Percentiles rank a stretch among this genome's conserved stretches.
Conservation (phyloP, 2,888 invertebrate species). For the Drosophila longiperda region DNA sequence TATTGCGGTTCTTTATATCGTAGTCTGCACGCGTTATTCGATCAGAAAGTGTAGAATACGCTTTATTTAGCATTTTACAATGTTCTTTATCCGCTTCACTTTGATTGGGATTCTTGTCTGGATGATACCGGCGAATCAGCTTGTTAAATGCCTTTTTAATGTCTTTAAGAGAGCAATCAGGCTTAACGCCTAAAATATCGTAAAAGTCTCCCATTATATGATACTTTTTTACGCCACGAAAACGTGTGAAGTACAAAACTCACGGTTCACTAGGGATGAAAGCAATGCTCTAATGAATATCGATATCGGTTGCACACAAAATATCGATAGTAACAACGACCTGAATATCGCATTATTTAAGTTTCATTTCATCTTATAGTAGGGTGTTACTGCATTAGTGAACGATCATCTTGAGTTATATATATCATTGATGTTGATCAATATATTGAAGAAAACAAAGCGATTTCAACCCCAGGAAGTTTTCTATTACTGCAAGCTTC, state of each 20-base stretch:
- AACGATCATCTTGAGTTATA: not conserved
- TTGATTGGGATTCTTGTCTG: constrained; percentile 32
- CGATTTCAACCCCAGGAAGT: not conserved
- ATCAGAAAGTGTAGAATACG: not conserved
- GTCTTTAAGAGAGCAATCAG: not conserved
- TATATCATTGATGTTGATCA: not conserved
- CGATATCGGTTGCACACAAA: not conserved
- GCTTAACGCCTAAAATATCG: constrained; percentile 12
- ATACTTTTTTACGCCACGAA: no score
- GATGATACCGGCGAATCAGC: constrained; percentile 23
- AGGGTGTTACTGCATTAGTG: not conserved
- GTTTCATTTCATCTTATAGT: not conserved
- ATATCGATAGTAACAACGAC: not conserved
- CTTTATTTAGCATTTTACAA: not conserved
- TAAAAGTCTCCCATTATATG: constrained; percentile 8
- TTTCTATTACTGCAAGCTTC: not conserved
- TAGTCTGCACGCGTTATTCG: not conserved
- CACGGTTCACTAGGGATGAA: not conserved
- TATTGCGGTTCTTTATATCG: not conserved
- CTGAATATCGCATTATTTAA: not conserved
- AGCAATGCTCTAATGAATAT: not conserved
- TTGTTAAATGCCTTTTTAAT: constrained; percentile 18
- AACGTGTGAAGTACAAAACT: no score
- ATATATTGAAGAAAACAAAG: not conserved
- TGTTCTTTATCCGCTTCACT: not conserved